These are phyloP conservation scores for Himantopus leucocephalus DNA, from an alignment of 2,113 vertebrate genomes.

Conservation along the genomic window DNA sequence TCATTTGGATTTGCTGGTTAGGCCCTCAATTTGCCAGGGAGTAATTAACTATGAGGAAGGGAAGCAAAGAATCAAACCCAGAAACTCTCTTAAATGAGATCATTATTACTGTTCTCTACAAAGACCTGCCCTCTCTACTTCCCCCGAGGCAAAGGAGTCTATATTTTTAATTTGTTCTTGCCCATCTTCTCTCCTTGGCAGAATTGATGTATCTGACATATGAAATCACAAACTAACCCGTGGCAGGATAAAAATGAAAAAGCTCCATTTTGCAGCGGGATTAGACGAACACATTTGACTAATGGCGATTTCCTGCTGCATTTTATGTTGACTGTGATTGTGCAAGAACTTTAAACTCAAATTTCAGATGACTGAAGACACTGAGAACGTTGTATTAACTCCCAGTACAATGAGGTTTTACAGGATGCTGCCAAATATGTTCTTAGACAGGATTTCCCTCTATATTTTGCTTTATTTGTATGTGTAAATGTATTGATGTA, in stretches of 20 bases:
- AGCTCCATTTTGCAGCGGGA: slow-evolving; percentile 72
- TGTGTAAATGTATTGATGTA: neutral
- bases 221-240: slow-evolving; percentile 76
- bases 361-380: slow-evolving; percentile 52
- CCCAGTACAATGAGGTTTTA: neutral
- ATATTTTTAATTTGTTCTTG: slow-evolving; percentile 61
- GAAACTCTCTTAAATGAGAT: slow-evolving; percentile 55
- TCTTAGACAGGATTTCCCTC: neutral
- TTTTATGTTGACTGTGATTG: slow-evolving; percentile 61
- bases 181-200: slow-evolving; percentile 57
- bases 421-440: slow-evolving; percentile 5
- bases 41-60: slow-evolving; percentile 47
- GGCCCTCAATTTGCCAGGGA: slow-evolving; percentile 17
- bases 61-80: slow-evolving; percentile 33
- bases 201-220: slow-evolving; percentile 72
- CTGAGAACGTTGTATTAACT: slow-evolving; percentile 37
- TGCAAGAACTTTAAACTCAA: slow-evolving; percentile 52
- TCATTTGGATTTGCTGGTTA: slow-evolving; percentile 18
- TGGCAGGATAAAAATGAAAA: slow-evolving; percentile 73
- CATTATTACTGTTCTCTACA: slow-evolving; percentile 18
- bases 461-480: neutral
- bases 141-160: neutral
- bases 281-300: slow-evolving; percentile 72
- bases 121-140: slow-evolving; percentile 43
- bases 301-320: slow-evolving; percentile 71